A percentile compares a stretch with the other conserved stretches of the same genome.
phyloP scores from a whole-genome alignment of 2,113 vertebrate species.

The Zosterops hypoxanthus region DNA sequence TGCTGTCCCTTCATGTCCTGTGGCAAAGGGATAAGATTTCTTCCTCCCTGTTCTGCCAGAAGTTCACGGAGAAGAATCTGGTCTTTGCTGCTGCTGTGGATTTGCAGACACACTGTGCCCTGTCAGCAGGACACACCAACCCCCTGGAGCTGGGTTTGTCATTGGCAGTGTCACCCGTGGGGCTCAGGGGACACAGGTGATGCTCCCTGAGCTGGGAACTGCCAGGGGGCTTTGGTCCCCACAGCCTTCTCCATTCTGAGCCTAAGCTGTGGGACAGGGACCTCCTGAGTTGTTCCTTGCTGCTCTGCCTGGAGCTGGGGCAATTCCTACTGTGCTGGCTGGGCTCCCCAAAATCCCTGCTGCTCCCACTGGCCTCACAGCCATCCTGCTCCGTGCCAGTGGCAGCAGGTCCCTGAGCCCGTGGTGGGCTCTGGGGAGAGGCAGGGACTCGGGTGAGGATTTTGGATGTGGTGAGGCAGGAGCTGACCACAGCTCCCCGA shows the following conservation, averaged over 20 bases:
- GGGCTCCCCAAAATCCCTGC: neutral
- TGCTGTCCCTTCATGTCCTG: rapidly evolving
- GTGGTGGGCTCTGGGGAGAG: rapidly evolving
- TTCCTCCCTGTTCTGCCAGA: neutral
- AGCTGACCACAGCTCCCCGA: rapidly evolving
- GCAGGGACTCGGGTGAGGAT: neutral
- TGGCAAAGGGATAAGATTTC: neutral
- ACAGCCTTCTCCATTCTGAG: rapidly evolving
- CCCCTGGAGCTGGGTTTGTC: neutral
- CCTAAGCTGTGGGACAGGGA: rapidly evolving
- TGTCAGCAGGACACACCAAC: rapidly evolving
- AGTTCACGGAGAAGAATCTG: rapidly evolving
- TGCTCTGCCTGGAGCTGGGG: neutral
- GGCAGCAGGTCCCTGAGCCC: neutral
- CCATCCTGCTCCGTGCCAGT: rapidly evolving
- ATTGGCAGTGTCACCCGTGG: rapidly evolving
- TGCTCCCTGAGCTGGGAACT: neutral
- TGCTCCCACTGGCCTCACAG: neutral
- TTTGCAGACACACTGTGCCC: neutral
- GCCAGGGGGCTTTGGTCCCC: neutral
- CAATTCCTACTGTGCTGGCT: neutral
- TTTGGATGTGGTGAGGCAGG: neutral
- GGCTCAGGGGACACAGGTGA: neutral
- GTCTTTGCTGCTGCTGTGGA: neutral
- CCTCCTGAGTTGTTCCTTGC: neutral